Conservation (phyloP, 2,797 vertebrate species). For the Sebastes diploproa region DNA sequence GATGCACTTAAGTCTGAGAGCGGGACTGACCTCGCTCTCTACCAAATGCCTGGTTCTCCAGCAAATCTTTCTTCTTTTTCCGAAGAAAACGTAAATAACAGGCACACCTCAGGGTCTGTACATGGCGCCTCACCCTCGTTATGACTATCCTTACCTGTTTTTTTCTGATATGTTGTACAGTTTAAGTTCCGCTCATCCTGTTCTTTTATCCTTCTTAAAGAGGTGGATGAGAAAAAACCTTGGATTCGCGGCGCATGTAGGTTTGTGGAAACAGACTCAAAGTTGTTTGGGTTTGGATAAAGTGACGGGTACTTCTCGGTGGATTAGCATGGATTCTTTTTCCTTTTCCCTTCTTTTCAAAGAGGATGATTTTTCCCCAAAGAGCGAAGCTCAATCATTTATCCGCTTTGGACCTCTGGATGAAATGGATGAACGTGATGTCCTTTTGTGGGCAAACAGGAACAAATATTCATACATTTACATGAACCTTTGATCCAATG, state of each 20-base stretch:
- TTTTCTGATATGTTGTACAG: conserved; percentile 28
- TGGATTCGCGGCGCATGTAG: neutral
- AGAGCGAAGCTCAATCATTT: conserved; percentile 65
- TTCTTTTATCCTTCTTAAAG: neutral
- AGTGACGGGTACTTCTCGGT: conserved; percentile 6
- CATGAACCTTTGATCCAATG: conserved; percentile 14
- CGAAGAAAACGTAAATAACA: conserved; percentile 32
- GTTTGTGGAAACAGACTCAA: conserved; percentile 8
- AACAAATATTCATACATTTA: neutral
- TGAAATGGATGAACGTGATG: neutral
- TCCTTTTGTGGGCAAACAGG: neutral
- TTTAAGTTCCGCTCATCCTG: conserved; percentile 14
- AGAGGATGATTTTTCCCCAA: conserved; percentile 25
- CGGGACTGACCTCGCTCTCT: conserved; percentile 44
- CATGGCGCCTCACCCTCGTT: conserved; percentile 48
- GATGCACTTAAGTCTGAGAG: conserved; percentile 66
- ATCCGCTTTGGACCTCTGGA: conserved; percentile 18
- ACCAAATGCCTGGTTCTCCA: conserved; percentile 25
- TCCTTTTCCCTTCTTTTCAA: conserved; percentile 18
- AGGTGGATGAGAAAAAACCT: neutral
- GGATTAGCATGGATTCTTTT: conserved; percentile 7
- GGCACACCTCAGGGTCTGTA: conserved; percentile 80
- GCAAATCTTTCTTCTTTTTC: conserved; percentile 29
- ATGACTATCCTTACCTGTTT: conserved; percentile 11
- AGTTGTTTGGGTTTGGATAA: conserved; percentile 33